Evolutionary conservation across 2,888 invertebrate genomes (phyloP).

Genomic region (Cartodere bifasciata): DNA sequence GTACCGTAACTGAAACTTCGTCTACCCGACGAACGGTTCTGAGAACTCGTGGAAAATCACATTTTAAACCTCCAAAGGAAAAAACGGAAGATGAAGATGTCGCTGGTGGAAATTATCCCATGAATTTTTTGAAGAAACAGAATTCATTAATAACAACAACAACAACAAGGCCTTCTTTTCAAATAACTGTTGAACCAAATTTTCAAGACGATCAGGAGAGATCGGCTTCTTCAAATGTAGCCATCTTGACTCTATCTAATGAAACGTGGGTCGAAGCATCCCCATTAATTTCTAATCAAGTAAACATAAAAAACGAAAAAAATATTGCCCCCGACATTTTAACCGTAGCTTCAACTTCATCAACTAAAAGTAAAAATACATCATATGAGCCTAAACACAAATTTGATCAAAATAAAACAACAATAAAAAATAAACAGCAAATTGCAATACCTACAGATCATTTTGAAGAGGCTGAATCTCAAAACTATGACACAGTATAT

Average conservation of each 20-base stretch:
- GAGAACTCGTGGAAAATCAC: constrained; percentile 41
- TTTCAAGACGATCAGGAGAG: constrained; percentile 22
- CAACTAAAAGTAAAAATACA: no score
- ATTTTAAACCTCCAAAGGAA: constrained; percentile 36
- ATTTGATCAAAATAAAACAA: no score
- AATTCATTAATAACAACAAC: constrained; percentile 17
- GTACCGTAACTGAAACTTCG: constrained; percentile 13
- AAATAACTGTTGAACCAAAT: constrained; percentile 30
- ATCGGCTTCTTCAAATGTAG: no score
- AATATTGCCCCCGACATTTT: no score
- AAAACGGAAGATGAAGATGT: constrained; percentile 30
- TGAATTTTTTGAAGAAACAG: constrained; percentile 25
- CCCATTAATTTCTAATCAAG: no score
- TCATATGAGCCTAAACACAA: no score
- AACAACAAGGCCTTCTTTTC: constrained; percentile 32
- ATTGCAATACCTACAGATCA: no score
- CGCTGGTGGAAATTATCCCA: constrained; percentile 38
- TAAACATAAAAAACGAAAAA: no score
- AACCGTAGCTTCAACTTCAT: no score
- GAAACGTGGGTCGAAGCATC: no score
- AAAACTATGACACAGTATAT: constrained; percentile 43
- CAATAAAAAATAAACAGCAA: no score
- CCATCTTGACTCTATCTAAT: no score
- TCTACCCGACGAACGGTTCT: constrained; percentile 18
- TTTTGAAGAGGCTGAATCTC: constrained; percentile 70